Evolutionary conservation across 2,888 invertebrate species (phyloP).

Genomic region (Dascillus cervinus): DNA sequence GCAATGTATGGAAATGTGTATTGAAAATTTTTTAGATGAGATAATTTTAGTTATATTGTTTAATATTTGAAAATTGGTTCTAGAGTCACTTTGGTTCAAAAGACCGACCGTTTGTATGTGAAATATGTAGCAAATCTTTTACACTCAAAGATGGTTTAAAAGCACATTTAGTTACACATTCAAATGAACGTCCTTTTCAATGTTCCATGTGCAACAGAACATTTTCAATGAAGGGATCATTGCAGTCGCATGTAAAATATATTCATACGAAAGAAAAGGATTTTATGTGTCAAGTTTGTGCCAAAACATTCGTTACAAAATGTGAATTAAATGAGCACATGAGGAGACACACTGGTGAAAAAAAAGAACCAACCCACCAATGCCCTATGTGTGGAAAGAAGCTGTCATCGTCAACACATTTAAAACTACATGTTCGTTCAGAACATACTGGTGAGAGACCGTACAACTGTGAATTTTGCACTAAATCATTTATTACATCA

Average conservation of each 20-base stretch:
- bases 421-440: conserved; percentile 10
- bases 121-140: conserved; percentile 12
- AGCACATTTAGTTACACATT: conserved; percentile 10
- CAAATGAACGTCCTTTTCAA: conserved; percentile 7
- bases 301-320: conserved; percentile 10
- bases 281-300: conserved; percentile 12
- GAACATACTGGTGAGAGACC: conserved; percentile 14
- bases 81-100: conserved; percentile 6
- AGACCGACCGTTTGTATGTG: conserved; percentile 9
- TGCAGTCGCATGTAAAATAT: conserved; percentile 9
- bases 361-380: conserved; percentile 8
- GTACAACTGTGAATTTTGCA: conserved; percentile 9
- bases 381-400: conserved; percentile 10
- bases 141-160: conserved; percentile 9
- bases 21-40: neutral
- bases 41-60: neutral
- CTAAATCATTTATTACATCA: conserved; percentile 9
- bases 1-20: no score
- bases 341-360: conserved; percentile 10
- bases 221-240: conserved; percentile 7
- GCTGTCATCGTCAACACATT: conserved; percentile 8
- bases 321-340: conserved; percentile 11
- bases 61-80: conserved; percentile 3
- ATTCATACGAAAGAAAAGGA: conserved; percentile 13
- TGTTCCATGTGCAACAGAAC: conserved; percentile 9